phyloP scores from a whole-genome alignment of 2,113 vertebrate genomes.

The Tragulus kanchil region DNA sequence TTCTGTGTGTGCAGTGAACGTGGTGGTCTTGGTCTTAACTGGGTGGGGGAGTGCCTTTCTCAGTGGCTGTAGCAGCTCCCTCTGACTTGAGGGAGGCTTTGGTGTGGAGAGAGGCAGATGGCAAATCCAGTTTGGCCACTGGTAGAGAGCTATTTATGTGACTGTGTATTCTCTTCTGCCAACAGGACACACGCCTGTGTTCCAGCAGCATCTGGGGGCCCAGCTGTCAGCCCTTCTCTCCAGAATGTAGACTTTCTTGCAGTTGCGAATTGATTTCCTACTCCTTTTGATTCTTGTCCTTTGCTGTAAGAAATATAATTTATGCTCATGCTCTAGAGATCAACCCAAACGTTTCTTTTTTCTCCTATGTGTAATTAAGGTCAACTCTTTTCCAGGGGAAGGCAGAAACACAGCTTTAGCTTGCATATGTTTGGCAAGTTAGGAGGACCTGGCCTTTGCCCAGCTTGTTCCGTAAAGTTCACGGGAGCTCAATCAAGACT shows the following conservation, averaged over 20 bases:
- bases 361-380: neutral
- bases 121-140: conserved; percentile 60
- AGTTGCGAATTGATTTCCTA: neutral
- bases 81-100: neutral
- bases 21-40: neutral
- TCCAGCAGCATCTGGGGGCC: conserved; percentile 14
- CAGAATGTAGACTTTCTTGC: neutral
- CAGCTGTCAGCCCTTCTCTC: conserved; percentile 8
- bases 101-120: conserved; percentile 61
- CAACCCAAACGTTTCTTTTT: neutral
- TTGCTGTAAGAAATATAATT: neutral
- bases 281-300: neutral
- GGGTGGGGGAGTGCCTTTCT: neutral
- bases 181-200: conserved; percentile 14
- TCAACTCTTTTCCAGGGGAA: neutral
- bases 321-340: neutral
- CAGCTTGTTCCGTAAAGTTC: neutral
- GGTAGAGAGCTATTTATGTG: conserved; percentile 70
- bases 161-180: conserved; percentile 35
- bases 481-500: neutral
- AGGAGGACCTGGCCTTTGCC: neutral
- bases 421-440: neutral
- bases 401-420: neutral
- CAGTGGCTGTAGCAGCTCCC: neutral
- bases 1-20: accelerated